Conservation (phyloP, 2,888 invertebrate genomes). For the Drosophila antonietae region DNA sequence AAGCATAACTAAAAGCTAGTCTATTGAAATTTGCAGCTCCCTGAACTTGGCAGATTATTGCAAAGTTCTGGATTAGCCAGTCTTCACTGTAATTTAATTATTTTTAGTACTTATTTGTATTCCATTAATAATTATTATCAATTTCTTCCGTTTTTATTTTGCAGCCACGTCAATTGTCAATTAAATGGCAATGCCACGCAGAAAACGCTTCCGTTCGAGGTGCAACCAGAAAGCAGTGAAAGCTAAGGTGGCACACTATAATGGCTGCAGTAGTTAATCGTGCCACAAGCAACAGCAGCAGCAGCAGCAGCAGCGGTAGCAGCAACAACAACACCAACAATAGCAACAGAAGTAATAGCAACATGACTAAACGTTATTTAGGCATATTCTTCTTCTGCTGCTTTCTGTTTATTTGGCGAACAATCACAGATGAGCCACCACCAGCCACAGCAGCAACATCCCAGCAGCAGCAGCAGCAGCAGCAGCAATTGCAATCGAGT, state of each 20-base stretch:
- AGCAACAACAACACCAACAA: conserved; percentile 2
- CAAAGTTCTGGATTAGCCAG: background rate
- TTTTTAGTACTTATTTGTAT: background rate
- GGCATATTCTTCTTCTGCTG: conserved; percentile 82
- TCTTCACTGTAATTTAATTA: background rate
- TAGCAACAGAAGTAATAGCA: conserved; percentile 55
- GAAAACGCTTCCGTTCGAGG: conserved; percentile 71
- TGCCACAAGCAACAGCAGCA: background rate
- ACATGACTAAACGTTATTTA: conserved; percentile 84
- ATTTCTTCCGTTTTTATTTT: conserved; percentile 12
- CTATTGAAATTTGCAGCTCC: background rate
- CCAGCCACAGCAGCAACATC: conserved; percentile 17
- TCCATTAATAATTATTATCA: background rate
- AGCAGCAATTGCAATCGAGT: conserved; percentile 47
- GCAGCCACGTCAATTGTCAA: conserved; percentile 48
- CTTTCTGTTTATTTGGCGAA: conserved; percentile 82
- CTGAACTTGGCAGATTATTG: background rate
- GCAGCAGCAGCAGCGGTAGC: background rate
- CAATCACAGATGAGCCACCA: conserved; percentile 54
- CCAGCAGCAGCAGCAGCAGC: conserved; percentile 28
- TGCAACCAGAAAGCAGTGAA: conserved; percentile 45
- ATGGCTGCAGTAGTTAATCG: conserved; percentile 52
- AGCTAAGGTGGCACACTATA: conserved; percentile 18
- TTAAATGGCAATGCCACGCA: conserved; percentile 75
- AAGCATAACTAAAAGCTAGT: background rate